Conservation (phyloP, 2,888 invertebrate genomes). For the Heliconius erato region DNA sequence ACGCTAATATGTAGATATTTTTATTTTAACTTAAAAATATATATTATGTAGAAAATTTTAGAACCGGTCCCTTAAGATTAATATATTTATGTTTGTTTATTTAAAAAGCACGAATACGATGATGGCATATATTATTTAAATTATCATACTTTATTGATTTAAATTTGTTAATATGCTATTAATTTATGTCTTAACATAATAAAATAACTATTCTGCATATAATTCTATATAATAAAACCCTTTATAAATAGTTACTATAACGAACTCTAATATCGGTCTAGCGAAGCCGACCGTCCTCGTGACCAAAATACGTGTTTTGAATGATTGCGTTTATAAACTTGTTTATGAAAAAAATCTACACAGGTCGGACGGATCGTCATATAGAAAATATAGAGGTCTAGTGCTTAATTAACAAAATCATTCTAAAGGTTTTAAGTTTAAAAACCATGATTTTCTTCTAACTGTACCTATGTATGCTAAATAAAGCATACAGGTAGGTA, state of each 20-base stretch:
- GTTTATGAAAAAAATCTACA: not conserved
- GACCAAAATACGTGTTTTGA: slow-evolving; percentile 82
- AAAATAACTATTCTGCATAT: slow-evolving; percentile 6
- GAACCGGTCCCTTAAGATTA: slow-evolving; percentile 41
- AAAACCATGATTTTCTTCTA: not conserved
- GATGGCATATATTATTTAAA: not conserved
- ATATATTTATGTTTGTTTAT: slow-evolving; percentile 54
- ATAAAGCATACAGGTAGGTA: no score
- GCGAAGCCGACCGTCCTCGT: slow-evolving; percentile 70
- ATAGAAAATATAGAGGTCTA: not conserved
- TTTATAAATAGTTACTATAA: slow-evolving; percentile 55
- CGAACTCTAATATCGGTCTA: slow-evolving; percentile 48
- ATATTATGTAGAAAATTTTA: slow-evolving; percentile 61
- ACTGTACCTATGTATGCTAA: not conserved
- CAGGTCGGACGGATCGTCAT: not conserved
- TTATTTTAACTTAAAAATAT: slow-evolving; percentile 68
- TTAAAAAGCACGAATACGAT: not conserved
- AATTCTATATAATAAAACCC: slow-evolving; percentile 61
- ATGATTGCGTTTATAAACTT: slow-evolving; percentile 73
- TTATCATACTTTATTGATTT: not conserved
- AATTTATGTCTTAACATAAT: not conserved
- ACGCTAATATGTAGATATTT: slow-evolving; percentile 77
- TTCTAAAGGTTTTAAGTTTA: not conserved
- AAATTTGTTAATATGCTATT: not conserved
- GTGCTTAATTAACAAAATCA: not conserved